Conservation (phyloP, 2,888 invertebrate species). For the Taphrorychus bicolor region DNA sequence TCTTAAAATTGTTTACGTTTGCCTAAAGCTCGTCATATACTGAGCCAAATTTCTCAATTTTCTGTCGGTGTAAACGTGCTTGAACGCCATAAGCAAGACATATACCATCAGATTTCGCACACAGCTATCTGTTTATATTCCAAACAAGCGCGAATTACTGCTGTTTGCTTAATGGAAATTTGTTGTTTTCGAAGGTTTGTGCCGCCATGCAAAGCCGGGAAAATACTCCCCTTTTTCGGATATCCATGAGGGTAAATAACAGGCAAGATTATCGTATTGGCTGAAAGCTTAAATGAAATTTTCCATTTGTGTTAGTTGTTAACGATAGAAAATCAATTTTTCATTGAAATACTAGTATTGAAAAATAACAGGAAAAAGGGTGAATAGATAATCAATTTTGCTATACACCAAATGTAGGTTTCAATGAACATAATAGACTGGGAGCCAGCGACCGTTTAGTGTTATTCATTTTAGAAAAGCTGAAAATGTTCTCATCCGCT, state of each 20-base stretch:
- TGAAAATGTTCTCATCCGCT: no score
- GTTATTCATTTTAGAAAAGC: no score
- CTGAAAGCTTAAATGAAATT: neutral
- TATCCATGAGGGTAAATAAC: neutral
- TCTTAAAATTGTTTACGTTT: no score
- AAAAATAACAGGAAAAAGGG: no score
- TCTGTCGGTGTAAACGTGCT: no score
- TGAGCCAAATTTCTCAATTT: no score
- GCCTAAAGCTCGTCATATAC: no score
- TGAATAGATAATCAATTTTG: no score
- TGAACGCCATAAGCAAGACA: neutral
- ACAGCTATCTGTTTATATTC: constrained; percentile 2
- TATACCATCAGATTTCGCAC: constrained; percentile 1
- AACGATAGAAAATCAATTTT: neutral
- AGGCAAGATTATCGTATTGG: neutral
- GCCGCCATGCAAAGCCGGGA: neutral
- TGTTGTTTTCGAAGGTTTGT: neutral
- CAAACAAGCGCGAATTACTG: constrained; percentile 1
- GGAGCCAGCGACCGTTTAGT: no score
- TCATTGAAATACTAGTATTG: neutral
- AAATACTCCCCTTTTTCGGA: neutral
- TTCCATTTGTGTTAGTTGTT: neutral
- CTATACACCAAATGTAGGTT: no score
- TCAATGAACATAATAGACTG: no score
- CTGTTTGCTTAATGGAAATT: neutral